Evolutionary conservation across 2,113 vertebrate genomes (phyloP), one percentile per base, ranked within the genome.

Genomic region (Cranoglanis bouderius): DNA sequence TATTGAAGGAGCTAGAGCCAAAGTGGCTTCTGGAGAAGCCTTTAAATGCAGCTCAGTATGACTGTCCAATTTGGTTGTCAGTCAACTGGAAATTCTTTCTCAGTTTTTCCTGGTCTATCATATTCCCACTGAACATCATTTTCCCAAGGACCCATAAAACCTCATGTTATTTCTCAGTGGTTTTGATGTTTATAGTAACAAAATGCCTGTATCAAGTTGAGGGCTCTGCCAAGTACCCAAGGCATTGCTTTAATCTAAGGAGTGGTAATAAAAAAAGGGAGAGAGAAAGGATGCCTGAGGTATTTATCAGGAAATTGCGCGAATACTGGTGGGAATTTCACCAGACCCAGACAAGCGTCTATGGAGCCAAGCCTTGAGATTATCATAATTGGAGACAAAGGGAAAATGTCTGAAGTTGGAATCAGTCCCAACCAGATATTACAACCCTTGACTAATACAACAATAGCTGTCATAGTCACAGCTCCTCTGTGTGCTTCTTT

Each of bases 371-470:
- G 91, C 90, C 87, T 86, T 89, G 85, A 89, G 89, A 94, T 94
- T 89, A 94, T 94, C 88, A 93, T 93, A 94, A 94, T 90, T 91
- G 91, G 91, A 91, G 92, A 93, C 90, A 88, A 70, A 81, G 59
- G 70, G 8, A 49, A 89, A 38, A 51, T 38, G 49, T 90, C 90
- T 90, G 90, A 90, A 91, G 72, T 86, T 90, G 88, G 91, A 91
- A 53, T 83, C 91, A 57, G 85, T 90, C 92, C 87, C 91, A 90
- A 93, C 86, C 89, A 92, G 92, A 92, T 94, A 90, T 91, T 74
- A 89, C 92, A 89, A 90, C 85, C 70, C 51, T 29, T 26, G 87
- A 93, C 90, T 38, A 85, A 63, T 26, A 90, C 88, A 88, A 94
- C 92, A 94, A 93, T 88, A 51, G 91, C 91, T 19, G 51, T 90